Conservation (phyloP, 2,113 vertebrate species). For the Myotis brandtii region DNA sequence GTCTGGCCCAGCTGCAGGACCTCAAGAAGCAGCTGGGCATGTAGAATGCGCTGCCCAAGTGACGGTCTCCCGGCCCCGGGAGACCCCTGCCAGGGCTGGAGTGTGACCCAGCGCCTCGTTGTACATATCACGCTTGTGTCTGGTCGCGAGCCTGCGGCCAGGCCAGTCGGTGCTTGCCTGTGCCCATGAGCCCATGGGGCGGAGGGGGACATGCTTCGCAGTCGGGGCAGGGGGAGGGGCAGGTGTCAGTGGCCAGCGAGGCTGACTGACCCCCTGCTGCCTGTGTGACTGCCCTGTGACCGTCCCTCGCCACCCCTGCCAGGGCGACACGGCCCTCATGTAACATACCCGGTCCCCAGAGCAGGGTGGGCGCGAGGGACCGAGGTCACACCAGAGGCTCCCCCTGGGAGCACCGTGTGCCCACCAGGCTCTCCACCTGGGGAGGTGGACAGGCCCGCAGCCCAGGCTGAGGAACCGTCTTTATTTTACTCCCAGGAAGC, state of each 20-base stretch:
- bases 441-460: accelerated
- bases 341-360: neutral
- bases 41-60: neutral
- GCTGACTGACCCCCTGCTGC: neutral
- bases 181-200: accelerated
- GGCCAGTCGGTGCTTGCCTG: accelerated
- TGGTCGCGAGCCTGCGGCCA: accelerated
- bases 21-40: conserved; percentile 90
- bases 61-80: neutral
- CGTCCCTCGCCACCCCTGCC: neutral
- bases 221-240: accelerated
- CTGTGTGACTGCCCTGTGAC: neutral
- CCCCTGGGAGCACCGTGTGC: neutral
- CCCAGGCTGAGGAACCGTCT: neutral
- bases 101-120: neutral
- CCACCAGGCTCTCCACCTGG: neutral
- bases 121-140: neutral
- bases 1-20: conserved; percentile 87
- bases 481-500: neutral
- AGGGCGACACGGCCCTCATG: accelerated
- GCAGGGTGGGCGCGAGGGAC: neutral
- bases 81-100: neutral
- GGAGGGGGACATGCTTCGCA: accelerated
- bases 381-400: accelerated
- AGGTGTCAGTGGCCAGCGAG: accelerated